Base-by-base conservation (phyloP, 2,888 invertebrate species). In the Sisyra terminalis region DNA sequence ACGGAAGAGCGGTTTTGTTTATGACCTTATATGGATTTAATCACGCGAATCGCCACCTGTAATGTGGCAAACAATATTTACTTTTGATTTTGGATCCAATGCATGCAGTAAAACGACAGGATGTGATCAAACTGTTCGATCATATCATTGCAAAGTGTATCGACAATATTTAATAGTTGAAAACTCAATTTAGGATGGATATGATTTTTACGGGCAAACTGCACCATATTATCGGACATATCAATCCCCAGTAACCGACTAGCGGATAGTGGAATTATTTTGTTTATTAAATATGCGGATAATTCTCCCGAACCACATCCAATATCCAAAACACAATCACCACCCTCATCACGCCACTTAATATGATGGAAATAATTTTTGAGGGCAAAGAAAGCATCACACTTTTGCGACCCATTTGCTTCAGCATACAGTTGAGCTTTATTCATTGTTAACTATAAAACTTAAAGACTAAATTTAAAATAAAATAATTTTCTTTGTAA, bases 291-390 rank as follows among this genome's bases (percentile, higher is more conserved):
- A n/a, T 74, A 70, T 43, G 70, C 66, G 1, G 76, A 72, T 8
- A 83, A 76, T 51, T 75, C 71, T 0, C 84, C 83, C 30, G 79
- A 76, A 0, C 83, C 86, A 46, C 78, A 79, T 1, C 86, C 86
- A 31, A 85, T 68, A 51, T 86, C 86, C 44, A 79, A 52, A 30
- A 77, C 57, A n/a, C 59, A 58, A 40, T 69, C 69, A 9, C 62
- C 59, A 0, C 64, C 66, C 40, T 63, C 61, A 10, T 57, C 51
- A 41, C 64, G 64, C 76, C 75, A 78, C 46, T 67, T 63, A 24
- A 81, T 61, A 50, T 66, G 60, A 7, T 62, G 58, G 5, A 69
- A 59, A 55, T 75, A 81, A 52, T 79, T 75, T 29, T 77, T 68
- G 39, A 85, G 57, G 9, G 78, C 70, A 46, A 73, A 69, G 2